Conservation (phyloP, 2,888 invertebrate genomes). For the Chrysotoxum bicinctum region DNA sequence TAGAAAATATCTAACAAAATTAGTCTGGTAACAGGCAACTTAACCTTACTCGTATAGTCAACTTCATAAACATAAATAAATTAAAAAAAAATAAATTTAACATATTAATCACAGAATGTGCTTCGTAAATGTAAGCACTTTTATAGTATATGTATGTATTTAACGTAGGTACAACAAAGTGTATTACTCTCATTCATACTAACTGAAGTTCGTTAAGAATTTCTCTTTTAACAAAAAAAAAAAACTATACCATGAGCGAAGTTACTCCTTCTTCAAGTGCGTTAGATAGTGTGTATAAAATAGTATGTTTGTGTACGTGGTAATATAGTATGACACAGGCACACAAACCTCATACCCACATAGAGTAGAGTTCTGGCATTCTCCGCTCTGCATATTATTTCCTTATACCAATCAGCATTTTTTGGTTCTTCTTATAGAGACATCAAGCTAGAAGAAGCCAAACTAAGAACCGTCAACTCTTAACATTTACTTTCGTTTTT, state of each 20-base stretch:
- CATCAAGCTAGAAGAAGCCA: constrained; percentile 49
- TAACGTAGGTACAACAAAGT: not conserved
- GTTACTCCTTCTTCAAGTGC: constrained; percentile 56
- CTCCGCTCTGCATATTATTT: constrained; percentile 28
- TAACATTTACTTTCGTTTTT: constrained; percentile 70
- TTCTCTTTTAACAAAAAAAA: constrained; percentile 6
- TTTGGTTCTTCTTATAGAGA: constrained; percentile 46
- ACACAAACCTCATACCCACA: not conserved
- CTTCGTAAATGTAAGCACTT: not conserved
- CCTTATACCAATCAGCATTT: constrained; percentile 57
- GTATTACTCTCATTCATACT: not conserved
- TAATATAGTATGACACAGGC: constrained; percentile 22
- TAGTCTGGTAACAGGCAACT: not conserved
- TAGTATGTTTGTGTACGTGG: constrained; percentile 37
- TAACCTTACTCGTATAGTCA: not conserved
- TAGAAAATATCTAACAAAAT: not conserved
- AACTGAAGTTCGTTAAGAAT: not conserved
- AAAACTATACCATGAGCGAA: constrained; percentile 3
- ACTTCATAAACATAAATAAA: not conserved
- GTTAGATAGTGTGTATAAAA: constrained; percentile 50
- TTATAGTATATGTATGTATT: not conserved
- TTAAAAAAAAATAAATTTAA: not conserved
- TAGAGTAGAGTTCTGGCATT: constrained; percentile 18
- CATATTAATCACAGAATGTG: not conserved
- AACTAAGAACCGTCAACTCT: constrained; percentile 64